These are phyloP conservation scores for Tetramorium parvispinum DNA, from an alignment of 1,140 invertebrate species.

Conservation along the genomic window DNA sequence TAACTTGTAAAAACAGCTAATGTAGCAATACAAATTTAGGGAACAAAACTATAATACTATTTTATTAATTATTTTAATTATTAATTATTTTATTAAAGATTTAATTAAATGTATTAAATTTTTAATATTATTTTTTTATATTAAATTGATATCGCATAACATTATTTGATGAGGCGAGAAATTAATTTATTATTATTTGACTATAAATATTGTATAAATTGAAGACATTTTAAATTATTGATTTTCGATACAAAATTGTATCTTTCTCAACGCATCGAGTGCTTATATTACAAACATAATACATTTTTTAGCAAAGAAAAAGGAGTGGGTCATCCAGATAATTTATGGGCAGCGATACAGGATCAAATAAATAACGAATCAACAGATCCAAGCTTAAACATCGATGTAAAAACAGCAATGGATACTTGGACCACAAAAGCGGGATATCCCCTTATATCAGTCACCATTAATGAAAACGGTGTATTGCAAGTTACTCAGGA, in stretches of 20 bases:
- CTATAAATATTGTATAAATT: neutral
- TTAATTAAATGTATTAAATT: neutral
- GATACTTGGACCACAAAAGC: conserved; percentile 91
- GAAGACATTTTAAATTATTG: neutral
- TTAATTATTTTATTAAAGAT: too few relatives aligned
- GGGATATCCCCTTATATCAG: conserved; percentile 90
- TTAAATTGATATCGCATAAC: neutral
- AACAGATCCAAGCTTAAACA: conserved; percentile 72
- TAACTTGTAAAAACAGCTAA: neutral
- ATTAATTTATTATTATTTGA: neutral
- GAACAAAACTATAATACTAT: too few relatives aligned
- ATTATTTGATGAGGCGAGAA: neutral
- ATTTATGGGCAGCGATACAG: conserved; percentile 89
- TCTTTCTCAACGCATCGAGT: neutral
- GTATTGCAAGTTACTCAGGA: conserved; percentile 82
- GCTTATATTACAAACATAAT: neutral
- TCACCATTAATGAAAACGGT: conserved; percentile 84
- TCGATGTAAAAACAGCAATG: conserved; percentile 86
- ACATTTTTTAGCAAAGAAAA: conserved; percentile 8
- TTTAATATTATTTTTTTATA: neutral
- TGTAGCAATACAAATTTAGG: neutral
- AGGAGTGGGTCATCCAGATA: conserved; percentile 86
- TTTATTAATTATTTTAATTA: too few relatives aligned
- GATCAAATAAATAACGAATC: conserved; percentile 72
- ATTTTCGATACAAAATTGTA: neutral